These are phyloP conservation scores for Eospalax fontanierii DNA, from an alignment of 2,797 vertebrate genomes.

Conservation along the genomic window DNA sequence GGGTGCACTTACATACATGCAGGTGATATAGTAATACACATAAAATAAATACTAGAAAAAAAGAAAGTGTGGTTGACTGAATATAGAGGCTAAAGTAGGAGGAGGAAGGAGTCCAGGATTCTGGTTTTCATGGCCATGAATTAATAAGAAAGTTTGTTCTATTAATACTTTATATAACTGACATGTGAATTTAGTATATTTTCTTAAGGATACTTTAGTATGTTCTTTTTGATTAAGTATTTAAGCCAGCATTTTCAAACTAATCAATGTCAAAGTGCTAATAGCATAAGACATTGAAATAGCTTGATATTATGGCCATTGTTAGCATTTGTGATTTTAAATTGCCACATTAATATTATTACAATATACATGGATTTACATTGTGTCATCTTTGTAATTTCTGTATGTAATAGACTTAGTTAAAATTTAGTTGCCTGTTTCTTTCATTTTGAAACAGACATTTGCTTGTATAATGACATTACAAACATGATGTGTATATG, in stretches of 20 bases:
- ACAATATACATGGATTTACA: background rate
- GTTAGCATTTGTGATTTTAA: conserved; percentile 37
- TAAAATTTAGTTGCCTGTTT: conserved; percentile 6
- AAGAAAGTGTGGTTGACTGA: background rate
- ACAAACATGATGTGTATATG: conserved; percentile 3
- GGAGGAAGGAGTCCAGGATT: background rate
- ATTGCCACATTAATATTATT: conserved; percentile 37
- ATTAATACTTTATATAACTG: conserved; percentile 14
- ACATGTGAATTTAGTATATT: conserved; percentile 57
- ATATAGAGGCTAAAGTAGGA: background rate
- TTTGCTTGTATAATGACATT: conserved; percentile 66
- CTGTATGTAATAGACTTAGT: background rate
- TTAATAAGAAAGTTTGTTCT: background rate
- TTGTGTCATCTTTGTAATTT: conserved; percentile 5
- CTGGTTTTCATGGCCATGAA: background rate
- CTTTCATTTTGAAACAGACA: conserved; percentile 44
- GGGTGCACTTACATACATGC: no score
- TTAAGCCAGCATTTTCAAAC: background rate
- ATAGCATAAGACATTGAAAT: background rate
- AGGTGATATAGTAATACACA: no score
- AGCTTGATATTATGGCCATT: background rate
- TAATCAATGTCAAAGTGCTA: background rate
- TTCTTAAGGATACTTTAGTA: conserved; percentile 27
- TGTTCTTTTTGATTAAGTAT: conserved; percentile 51
- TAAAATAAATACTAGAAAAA: no score